These are phyloP conservation scores for Blastomussa wellsi DNA, from an alignment of 92 coral and sea anemone genomes.

Conservation along the genomic window DNA sequence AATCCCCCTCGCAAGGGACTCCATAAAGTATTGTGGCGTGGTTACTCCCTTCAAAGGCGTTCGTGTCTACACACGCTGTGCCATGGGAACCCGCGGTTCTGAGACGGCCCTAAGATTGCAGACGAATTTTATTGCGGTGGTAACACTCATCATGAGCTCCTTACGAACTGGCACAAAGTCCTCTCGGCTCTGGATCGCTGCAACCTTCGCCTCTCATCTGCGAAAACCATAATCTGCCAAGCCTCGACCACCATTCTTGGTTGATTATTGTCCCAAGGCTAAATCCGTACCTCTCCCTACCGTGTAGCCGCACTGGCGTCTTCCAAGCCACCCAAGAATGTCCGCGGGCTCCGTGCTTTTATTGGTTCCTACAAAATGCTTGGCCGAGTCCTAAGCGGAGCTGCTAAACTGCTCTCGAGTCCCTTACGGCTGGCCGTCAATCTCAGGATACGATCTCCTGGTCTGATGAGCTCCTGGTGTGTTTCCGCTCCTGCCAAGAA, in stretches of 20 bases:
- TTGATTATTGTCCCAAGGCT: too few relatives aligned
- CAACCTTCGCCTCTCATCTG: slow-evolving; percentile 33
- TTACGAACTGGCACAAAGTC: slow-evolving; percentile 32
- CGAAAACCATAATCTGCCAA: slow-evolving; percentile 39
- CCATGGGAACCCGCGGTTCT: slow-evolving; percentile 36
- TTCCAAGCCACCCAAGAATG: slow-evolving; percentile 36
- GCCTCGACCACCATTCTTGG: slow-evolving; percentile 28
- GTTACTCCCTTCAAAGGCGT: too few relatives aligned
- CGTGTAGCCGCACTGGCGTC: slow-evolving; percentile 46
- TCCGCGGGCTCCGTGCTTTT: slow-evolving; percentile 17
- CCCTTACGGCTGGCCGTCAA: too few relatives aligned
- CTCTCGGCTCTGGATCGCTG: slow-evolving; percentile 35
- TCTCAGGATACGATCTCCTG: slow-evolving; percentile 27
- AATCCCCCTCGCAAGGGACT: slow-evolving; percentile 23
- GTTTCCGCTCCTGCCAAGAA: slow-evolving; percentile 30
- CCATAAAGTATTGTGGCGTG: slow-evolving; percentile 39
- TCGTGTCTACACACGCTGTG: slow-evolving; percentile 15
- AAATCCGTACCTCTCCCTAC: slow-evolving; percentile 40
- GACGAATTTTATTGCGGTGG: slow-evolving; percentile 54
- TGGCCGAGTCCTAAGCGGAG: slow-evolving; percentile 42
- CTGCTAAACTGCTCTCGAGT: too few relatives aligned
- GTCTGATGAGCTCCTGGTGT: slow-evolving; percentile 36
- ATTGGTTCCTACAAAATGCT: slow-evolving; percentile 43
- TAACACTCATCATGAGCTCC: slow-evolving; percentile 37
- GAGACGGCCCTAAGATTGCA: slow-evolving; percentile 24